These are phyloP conservation scores for Spondyliosoma cantharus DNA, from an alignment of 2,797 vertebrate species.

Conservation along the genomic window DNA sequence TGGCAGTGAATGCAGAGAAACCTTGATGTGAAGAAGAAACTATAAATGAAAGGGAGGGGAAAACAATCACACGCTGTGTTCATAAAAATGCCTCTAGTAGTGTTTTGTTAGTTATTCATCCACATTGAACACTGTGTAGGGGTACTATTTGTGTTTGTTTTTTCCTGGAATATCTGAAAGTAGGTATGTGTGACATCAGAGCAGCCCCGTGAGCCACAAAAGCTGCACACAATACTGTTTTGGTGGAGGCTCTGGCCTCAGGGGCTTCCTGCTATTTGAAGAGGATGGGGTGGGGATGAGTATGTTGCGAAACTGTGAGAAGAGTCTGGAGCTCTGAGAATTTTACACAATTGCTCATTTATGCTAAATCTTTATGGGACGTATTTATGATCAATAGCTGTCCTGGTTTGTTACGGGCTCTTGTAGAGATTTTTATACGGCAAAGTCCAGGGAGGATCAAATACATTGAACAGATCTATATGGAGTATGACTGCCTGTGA, in stretches of 20 bases:
- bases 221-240: slow-evolving; percentile 66
- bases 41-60: neutral
- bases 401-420: neutral
- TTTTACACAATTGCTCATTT: slow-evolving; percentile 7
- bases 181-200: slow-evolving; percentile 49
- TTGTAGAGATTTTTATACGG: neutral
- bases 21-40: slow-evolving; percentile 28
- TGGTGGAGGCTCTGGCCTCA: slow-evolving; percentile 56
- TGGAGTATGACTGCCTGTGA: neutral
- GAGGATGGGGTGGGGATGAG: slow-evolving; percentile 48
- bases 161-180: slow-evolving; percentile 29
- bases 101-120: neutral
- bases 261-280: slow-evolving; percentile 71
- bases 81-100: neutral
- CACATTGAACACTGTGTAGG: neutral
- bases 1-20: slow-evolving; percentile 57
- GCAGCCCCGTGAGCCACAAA: slow-evolving; percentile 34
- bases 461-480: neutral
- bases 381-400: neutral
- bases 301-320: slow-evolving; percentile 32
- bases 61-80: neutral
- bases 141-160: neutral
- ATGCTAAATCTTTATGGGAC: neutral
- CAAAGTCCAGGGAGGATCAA: neutral
- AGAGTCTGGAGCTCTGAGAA: slow-evolving; percentile 29